Evolutionary conservation across 2,888 invertebrate species (phyloP), one percentile per base, ranked within the genome.

Genomic region (Cephus pulcher): DNA sequence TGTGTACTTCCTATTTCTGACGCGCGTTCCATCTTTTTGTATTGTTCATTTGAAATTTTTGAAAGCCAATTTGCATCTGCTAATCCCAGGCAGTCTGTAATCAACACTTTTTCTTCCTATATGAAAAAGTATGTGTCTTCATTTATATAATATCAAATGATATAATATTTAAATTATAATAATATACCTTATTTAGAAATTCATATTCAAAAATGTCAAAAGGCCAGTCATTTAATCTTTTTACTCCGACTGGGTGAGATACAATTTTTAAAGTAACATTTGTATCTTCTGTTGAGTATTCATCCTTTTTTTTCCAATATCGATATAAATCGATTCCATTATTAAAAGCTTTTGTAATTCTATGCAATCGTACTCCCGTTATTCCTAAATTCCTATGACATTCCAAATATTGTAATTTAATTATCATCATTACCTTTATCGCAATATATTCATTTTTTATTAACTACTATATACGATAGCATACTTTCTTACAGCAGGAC

Each of bases 1-100:
- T 34, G 74, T 35, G 30, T 15, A 37, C 34, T 34, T 74, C 34
- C 12, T 37, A 11, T 11, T 35, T 30, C 30, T 12, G 35, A 74
- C 12, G 35, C 3, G 12, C 30, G 12, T n/a, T 33, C 23, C 30
- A 23, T 9, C 12, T n/a, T 74, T 6, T 74, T 34, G 37, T 37
- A 73, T 74, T 69, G 33, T 32, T 76, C 15, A 15, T 34, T 69
- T 75, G 80, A 76, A 79, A 73, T 78, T 69, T 12, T 68, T 32
- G n/a, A 15, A 15, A 71, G 12, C 78, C 75, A 85, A 12, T 79
- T 35, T 33, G 68, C 76, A 69, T 85, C 85, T 35, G 82, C 84
- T 34, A 75, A 73, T 32, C 81, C 81, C 56, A 85, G 81, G 71
- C 85, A 85, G 80, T 85, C 81, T 30, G 84, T 84, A 12, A 83